phyloP scores from a whole-genome alignment of 2,113 vertebrate genomes.

The Ameiurus melas region DNA sequence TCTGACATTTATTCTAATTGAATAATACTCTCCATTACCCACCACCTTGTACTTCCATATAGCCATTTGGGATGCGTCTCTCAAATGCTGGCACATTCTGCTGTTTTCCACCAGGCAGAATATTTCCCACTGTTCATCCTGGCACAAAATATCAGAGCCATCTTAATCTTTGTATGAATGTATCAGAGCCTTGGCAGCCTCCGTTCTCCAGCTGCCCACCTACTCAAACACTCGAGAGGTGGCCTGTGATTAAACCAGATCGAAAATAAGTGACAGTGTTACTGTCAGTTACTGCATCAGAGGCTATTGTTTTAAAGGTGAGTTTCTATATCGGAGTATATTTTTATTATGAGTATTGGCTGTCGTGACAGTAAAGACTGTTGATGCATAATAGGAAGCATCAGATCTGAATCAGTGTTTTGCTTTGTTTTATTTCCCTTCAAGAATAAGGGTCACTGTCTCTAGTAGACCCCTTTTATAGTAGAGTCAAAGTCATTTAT shows the following conservation, averaged over 20 bases:
- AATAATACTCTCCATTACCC: slow-evolving; percentile 21
- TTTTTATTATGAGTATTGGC: background rate
- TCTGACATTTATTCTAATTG: slow-evolving; percentile 3
- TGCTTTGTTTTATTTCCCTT: background rate
- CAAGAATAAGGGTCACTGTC: background rate
- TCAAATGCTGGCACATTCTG: slow-evolving; percentile 13
- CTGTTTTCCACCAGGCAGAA: slow-evolving; percentile 43
- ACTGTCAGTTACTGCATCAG: background rate
- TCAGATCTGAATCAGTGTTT: background rate
- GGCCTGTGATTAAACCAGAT: slow-evolving; percentile 31
- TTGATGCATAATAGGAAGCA: background rate
- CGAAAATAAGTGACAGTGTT: background rate
- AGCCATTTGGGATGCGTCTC: slow-evolving; percentile 22
- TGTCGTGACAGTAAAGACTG: background rate
- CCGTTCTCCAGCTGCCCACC: slow-evolving; percentile 30
- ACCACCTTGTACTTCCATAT: background rate
- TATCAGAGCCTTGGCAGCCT: slow-evolving; percentile 37
- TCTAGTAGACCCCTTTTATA: background rate
- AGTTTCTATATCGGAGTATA: background rate
- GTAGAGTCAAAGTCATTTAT: no score
- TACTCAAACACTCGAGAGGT: slow-evolving; percentile 24
- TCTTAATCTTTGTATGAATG: slow-evolving; percentile 38
- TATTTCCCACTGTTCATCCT: slow-evolving; percentile 36
- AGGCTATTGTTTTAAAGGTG: background rate
- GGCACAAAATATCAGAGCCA: slow-evolving; percentile 21